Evolutionary conservation across 2,113 vertebrate species (phyloP), one percentile per base, ranked within the genome.

Genomic region (Corythornis madagascariensis): DNA sequence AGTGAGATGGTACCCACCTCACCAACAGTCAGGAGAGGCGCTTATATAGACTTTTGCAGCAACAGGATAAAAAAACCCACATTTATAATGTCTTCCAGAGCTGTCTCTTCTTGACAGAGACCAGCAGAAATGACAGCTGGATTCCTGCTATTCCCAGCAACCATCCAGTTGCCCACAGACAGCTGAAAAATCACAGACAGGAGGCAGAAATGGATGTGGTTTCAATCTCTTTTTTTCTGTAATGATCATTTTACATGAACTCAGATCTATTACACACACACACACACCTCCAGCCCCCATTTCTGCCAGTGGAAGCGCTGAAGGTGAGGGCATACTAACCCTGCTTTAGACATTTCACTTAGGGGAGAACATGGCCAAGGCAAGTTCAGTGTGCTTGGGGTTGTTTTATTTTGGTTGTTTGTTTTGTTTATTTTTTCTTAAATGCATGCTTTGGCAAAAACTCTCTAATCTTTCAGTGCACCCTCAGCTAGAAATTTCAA

Each of bases 1-100:
- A 64, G 29, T 0, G 4, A 61, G 33, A 67, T 16, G 19, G 74
- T 43, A 45, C 16, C 47, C 38, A 19, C 33, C 42, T 66, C 61
- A 17, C 26, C 0, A 0, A 26, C 2, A 57, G 35, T 16, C 61
- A 25, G 25, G 33, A 66, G 8, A 64, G 53, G 45, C 57, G 3
- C 59, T 52, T 22, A 11, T 7, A 43, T 16, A 26, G 52, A n/a
- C 40, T 48, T 43, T 76, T 14, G 50, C 1, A 6, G 64, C 5
- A 48, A 16, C 28, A 53, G 19, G 69, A 43, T 40, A 60, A 25
- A 70, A 61, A 92, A 92, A 91, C 77, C 8, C 4, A 7, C 4
- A 17, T 26, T 57, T 52, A 31, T 86, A 3, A 61, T 69, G 69
- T 56, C 55, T 48, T 69, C 64, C 50, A 55, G 83, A 77, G 50